These are phyloP conservation scores for Teleogryllus oceanicus DNA, from an alignment of 2,888 invertebrate species.

Conservation along the genomic window DNA sequence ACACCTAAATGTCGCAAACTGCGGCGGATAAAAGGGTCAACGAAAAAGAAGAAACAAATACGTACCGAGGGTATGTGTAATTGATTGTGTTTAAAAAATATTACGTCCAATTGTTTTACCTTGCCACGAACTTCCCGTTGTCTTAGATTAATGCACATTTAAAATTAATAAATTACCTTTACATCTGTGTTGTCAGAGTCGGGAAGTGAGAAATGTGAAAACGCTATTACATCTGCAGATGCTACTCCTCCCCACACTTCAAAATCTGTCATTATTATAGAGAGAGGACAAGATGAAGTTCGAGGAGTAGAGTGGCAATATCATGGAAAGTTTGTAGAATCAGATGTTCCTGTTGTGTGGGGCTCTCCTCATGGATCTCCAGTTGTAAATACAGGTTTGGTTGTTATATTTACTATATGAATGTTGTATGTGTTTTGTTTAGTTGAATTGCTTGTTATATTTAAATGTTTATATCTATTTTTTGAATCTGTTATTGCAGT, in stretches of 20 bases:
- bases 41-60: background rate
- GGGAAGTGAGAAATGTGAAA: background rate
- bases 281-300: background rate
- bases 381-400: background rate
- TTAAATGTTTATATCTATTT: no score
- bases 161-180: no score
- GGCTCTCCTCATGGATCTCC: conserved; percentile 2
- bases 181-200: no score
- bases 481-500: no score
- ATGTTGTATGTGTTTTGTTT: no score
- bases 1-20: background rate
- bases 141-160: no score
- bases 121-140: no score
- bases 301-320: background rate
- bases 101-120: no score
- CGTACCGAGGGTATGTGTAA: background rate
- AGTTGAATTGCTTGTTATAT: no score
- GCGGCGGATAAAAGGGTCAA: background rate
- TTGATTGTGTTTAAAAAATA: no score
- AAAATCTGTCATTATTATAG: background rate
- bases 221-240: background rate
- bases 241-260: background rate
- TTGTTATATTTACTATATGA: no score
- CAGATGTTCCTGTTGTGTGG: background rate
- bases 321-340: background rate